Conservation (phyloP, 2,888 invertebrate genomes). For the Drosophila testacea region DNA sequence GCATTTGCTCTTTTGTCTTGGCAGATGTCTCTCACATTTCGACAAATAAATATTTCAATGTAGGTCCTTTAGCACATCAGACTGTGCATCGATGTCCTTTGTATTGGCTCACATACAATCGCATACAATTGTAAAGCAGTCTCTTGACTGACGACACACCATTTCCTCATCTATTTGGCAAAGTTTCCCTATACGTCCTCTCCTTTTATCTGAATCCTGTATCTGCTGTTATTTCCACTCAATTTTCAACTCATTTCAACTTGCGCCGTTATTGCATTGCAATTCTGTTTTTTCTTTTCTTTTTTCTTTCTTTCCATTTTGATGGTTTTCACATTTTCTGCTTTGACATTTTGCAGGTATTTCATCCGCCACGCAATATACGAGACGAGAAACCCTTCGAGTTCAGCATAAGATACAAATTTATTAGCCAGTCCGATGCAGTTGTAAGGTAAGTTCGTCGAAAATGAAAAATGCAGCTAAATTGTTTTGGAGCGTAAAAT, state of each 20-base stretch:
- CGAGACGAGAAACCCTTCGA: slow-evolving; percentile 92
- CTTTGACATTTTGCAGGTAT: slow-evolving; percentile 79
- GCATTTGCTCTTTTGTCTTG: slow-evolving; percentile 28
- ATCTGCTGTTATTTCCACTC: slow-evolving; percentile 35
- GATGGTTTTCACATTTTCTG: slow-evolving; percentile 18
- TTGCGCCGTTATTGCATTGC: slow-evolving; percentile 23
- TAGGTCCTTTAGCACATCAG: neutral
- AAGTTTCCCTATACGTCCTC: slow-evolving; percentile 4
- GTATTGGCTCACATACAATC: slow-evolving; percentile 26
- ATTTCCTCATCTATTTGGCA: slow-evolving; percentile 37
- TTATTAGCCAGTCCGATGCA: slow-evolving; percentile 92
- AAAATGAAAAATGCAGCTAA: slow-evolving; percentile 28
- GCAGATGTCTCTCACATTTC: slow-evolving; percentile 40
- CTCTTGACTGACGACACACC: slow-evolving; percentile 26
- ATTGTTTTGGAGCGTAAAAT: slow-evolving; percentile 1
- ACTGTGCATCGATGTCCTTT: slow-evolving; percentile 26
- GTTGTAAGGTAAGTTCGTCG: slow-evolving; percentile 87
- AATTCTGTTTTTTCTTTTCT: neutral
- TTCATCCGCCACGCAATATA: slow-evolving; percentile 87
- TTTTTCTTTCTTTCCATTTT: neutral
- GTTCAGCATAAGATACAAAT: slow-evolving; percentile 92
- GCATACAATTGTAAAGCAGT: slow-evolving; percentile 21
- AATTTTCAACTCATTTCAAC: slow-evolving; percentile 40
- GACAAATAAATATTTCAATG: slow-evolving; percentile 56
- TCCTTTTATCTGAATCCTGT: neutral